phyloP scores from a whole-genome alignment of 2,888 invertebrate species.

The Netelia inedita region DNA sequence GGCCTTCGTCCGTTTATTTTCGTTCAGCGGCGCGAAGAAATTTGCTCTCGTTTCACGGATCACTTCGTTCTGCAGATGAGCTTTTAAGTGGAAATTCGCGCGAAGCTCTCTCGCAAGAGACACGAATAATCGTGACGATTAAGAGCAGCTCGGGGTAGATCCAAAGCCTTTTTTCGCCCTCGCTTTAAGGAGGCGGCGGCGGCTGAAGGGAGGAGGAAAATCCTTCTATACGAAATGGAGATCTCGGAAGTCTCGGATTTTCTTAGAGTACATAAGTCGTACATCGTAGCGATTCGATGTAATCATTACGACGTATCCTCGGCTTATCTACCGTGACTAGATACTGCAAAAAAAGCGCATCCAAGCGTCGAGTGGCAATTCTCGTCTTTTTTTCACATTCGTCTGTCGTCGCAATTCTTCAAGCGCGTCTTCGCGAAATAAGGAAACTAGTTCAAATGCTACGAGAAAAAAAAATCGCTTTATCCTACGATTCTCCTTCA shows the following conservation, averaged over 20 bases:
- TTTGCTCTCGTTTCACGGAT: constrained; percentile 56
- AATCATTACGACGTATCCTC: constrained; percentile 80
- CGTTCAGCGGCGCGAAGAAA: constrained; percentile 23
- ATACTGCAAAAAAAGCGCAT: constrained; percentile 56
- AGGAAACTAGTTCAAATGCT: neutral
- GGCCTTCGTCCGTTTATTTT: neutral
- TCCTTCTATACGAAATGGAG: constrained; percentile 40
- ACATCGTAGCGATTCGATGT: constrained; percentile 74
- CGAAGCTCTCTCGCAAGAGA: constrained; percentile 47
- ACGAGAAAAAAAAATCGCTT: constrained; percentile 14
- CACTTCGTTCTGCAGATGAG: constrained; percentile 61
- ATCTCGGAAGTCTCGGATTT: constrained; percentile 34
- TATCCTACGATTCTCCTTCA: constrained; percentile 23
- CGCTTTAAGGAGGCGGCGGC: constrained; percentile 17
- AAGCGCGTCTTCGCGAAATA: neutral
- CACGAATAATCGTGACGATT: constrained; percentile 72
- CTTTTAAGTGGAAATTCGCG: constrained; percentile 66
- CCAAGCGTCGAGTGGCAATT: constrained; percentile 19
- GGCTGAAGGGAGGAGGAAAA: constrained; percentile 45
- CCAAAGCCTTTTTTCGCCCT: constrained; percentile 60
- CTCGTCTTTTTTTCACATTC: neutral
- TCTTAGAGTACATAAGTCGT: constrained; percentile 16
- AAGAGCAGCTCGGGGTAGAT: constrained; percentile 60
- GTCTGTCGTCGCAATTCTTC: neutral
- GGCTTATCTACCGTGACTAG: neutral